phyloP scores from a whole-genome alignment of 2,888 invertebrate genomes.

The Aplocera efformata region DNA sequence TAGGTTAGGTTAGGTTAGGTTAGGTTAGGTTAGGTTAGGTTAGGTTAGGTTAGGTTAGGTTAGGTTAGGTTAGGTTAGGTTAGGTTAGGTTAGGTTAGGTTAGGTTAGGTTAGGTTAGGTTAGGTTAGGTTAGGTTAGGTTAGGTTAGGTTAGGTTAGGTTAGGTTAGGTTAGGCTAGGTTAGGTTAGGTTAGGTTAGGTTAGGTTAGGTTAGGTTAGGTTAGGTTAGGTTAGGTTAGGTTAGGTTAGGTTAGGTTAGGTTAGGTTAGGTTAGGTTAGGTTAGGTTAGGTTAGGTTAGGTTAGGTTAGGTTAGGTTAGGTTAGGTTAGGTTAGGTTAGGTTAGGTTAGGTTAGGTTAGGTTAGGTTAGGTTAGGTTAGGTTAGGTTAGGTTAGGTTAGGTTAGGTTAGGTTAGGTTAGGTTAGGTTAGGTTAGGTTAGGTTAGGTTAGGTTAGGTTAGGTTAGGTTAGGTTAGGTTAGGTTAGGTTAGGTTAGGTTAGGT shows the following conservation, averaged over 20 bases:
- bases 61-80: conserved; percentile 20
- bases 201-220: conserved; percentile 18
- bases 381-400: conserved; percentile 26
- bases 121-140: conserved; percentile 22
- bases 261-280: conserved; percentile 24
- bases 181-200: conserved; percentile 19
- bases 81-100: conserved; percentile 26
- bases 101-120: conserved; percentile 27
- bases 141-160: conserved; percentile 24
- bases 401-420: conserved; percentile 27
- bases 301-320: conserved; percentile 24
- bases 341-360: conserved; percentile 19
- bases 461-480: conserved; percentile 24
- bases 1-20: conserved; percentile 24
- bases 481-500: conserved; percentile 19
- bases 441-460: conserved; percentile 24
- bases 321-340: conserved; percentile 23
- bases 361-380: conserved; percentile 20
- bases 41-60: conserved; percentile 19
- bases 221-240: conserved; percentile 25
- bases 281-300: conserved; percentile 24
- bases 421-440: conserved; percentile 22
- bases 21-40: conserved; percentile 23
- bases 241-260: conserved; percentile 25
- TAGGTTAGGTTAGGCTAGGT: conserved; percentile 24